phyloP scores from a whole-genome alignment of 2,113 vertebrate species.

The Tringa solitaria region DNA sequence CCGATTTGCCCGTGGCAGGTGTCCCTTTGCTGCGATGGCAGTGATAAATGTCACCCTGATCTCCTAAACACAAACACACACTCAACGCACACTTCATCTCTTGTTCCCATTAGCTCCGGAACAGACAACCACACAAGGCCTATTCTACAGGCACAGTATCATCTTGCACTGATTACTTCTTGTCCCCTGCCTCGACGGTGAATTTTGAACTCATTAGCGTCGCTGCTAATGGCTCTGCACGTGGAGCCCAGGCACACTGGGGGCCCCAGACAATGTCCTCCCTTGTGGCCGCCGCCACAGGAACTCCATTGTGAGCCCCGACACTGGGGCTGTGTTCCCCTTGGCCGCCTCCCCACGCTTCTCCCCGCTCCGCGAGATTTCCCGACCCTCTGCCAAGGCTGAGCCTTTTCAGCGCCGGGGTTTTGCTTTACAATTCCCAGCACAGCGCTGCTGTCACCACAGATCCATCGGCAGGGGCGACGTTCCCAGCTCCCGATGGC shows the following conservation, averaged over 20 bases:
- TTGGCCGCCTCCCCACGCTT: background rate
- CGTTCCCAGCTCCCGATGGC: fast-evolving
- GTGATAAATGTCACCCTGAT: background rate
- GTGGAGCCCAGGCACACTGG: background rate
- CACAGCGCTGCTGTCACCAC: fast-evolving
- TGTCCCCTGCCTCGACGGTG: background rate
- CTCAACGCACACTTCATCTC: background rate
- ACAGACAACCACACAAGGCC: background rate
- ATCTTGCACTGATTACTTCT: background rate
- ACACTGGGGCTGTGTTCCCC: constrained; percentile 18
- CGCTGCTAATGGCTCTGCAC: background rate
- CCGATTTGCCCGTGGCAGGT: background rate
- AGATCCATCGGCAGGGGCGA: background rate
- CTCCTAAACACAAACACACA: background rate
- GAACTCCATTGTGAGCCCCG: background rate
- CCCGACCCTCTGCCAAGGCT: background rate
- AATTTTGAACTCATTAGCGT: background rate
- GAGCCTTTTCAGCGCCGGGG: background rate
- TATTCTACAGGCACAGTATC: background rate
- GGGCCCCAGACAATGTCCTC: background rate
- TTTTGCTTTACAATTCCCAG: background rate
- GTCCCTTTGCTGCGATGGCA: background rate
- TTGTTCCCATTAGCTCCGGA: background rate
- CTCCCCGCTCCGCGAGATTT: background rate
- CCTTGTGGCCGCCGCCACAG: constrained; percentile 11